Percentiles rank a stretch among this genome's conserved stretches.
Evolutionary conservation across 2,113 vertebrate genomes (phyloP).

Genomic region (Aramus guarauna): DNA sequence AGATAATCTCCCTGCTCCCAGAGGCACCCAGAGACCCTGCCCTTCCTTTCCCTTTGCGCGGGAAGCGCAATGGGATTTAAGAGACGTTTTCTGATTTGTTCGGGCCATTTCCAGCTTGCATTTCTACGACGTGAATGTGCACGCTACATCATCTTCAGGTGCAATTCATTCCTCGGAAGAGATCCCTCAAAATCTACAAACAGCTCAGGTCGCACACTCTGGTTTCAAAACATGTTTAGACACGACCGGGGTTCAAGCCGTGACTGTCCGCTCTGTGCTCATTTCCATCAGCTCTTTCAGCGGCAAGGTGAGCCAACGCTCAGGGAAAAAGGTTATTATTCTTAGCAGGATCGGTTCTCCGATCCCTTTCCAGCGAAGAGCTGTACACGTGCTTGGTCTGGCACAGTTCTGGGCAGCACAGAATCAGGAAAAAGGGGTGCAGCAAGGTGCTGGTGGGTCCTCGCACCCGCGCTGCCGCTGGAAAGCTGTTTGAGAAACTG

Average conservation of each 20-base stretch:
- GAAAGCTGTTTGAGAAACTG: neutral
- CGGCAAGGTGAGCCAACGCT: neutral
- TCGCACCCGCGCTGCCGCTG: neutral
- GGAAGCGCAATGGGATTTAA: neutral
- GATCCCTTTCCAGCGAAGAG: neutral
- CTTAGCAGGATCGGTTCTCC: neutral
- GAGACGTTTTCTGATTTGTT: neutral
- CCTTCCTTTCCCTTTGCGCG: neutral
- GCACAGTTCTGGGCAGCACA: neutral
- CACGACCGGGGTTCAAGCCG: fast-evolving
- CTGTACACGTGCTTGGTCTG: neutral
- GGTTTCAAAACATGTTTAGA: neutral
- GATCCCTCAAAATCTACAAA: neutral
- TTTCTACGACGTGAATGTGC: neutral
- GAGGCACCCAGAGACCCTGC: neutral
- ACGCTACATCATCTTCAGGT: neutral
- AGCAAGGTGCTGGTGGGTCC: fast-evolving
- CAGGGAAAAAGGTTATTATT: neutral
- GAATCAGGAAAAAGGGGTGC: neutral
- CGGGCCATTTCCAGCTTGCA: neutral
- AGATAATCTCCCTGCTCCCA: neutral
- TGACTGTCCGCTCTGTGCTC: neutral
- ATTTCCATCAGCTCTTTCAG: neutral
- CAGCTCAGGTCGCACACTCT: neutral
- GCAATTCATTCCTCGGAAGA: neutral